These are phyloP conservation scores for Streptopelia turtur DNA, from an alignment of 2,797 vertebrate genomes.

Conservation along the genomic window DNA sequence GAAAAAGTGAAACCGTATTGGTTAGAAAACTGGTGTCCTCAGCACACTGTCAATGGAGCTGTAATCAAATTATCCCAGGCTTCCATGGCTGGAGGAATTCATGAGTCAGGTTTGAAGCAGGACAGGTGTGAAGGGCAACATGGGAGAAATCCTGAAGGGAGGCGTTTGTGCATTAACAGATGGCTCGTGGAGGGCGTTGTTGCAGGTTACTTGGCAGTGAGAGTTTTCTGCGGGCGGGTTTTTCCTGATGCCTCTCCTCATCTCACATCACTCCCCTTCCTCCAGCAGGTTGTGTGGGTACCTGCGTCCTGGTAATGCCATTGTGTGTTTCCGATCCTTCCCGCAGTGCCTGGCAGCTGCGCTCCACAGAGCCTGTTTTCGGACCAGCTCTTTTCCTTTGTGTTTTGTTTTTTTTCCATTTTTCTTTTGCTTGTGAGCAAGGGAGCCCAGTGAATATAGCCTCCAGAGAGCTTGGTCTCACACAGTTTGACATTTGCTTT, in stretches of 20 bases:
- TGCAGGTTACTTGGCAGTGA: neutral
- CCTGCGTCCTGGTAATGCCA: neutral
- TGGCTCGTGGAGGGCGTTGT: neutral
- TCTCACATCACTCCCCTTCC: rapidly evolving
- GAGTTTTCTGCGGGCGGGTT: neutral
- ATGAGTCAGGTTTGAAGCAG: neutral
- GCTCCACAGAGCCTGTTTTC: neutral
- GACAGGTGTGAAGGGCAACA: neutral
- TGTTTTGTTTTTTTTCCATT: neutral
- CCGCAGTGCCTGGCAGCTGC: rapidly evolving
- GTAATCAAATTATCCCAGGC: neutral
- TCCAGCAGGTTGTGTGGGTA: neutral
- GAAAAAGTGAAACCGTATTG: neutral
- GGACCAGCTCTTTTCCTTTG: neutral
- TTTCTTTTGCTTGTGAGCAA: neutral
- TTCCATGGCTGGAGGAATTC: constrained; percentile 15
- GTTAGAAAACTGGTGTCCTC: neutral
- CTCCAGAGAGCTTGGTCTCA: neutral
- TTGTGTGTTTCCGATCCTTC: rapidly evolving
- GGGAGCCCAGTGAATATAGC: neutral
- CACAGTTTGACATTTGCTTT: neutral
- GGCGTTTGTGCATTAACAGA: neutral
- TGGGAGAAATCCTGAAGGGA: neutral
- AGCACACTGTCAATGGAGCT: neutral
- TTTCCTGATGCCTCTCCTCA: neutral